These are phyloP conservation scores for Brenthis hecate DNA, from an alignment of 2,888 invertebrate genomes.

Conservation along the genomic window DNA sequence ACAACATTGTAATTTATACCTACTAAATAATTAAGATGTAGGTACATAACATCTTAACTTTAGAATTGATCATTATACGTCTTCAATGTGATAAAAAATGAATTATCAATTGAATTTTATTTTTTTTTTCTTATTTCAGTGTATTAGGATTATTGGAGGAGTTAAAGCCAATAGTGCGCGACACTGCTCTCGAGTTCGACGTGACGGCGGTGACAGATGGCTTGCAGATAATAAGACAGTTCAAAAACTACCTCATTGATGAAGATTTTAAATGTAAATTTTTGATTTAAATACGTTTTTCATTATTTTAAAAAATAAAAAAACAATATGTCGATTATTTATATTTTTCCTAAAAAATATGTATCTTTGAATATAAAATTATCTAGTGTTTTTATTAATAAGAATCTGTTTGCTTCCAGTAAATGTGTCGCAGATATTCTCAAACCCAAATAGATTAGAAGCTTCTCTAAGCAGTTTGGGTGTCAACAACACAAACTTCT, in stretches of 20 bases:
- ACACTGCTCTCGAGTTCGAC: constrained; percentile 61
- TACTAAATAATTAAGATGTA: no score
- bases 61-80: no score
- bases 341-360: background rate
- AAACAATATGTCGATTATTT: background rate
- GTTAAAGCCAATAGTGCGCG: constrained; percentile 65
- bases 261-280: constrained; percentile 71
- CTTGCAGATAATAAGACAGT: constrained; percentile 65
- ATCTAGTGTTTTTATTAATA: no score
- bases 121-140: constrained; percentile 48
- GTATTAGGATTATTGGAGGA: constrained; percentile 71
- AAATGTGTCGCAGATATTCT: constrained; percentile 56
- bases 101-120: no score
- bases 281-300: background rate
- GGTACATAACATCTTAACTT: no score
- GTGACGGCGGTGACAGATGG: constrained; percentile 63
- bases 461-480: constrained; percentile 53
- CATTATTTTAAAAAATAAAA: background rate
- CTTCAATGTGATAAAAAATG: no score
- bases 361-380: no score
- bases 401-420: constrained; percentile 48
- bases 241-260: constrained; percentile 69
- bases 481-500: constrained; percentile 75
- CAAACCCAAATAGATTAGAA: constrained; percentile 56
- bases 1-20: no score